phyloP scores from a whole-genome alignment of 1,140 invertebrate species.

The Tenebrio molitor region DNA sequence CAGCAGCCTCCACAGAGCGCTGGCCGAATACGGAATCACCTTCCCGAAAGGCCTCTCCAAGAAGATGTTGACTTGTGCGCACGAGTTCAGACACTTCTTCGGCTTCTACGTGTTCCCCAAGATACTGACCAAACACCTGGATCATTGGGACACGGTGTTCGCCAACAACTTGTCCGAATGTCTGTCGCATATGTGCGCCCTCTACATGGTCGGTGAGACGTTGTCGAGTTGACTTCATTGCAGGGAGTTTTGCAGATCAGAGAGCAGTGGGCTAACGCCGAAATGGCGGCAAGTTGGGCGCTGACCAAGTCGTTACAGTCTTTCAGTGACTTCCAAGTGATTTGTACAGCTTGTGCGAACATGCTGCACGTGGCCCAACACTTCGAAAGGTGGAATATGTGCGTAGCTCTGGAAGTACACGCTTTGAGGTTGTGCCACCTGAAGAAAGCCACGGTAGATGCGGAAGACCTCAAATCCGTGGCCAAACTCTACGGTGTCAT shows the following conservation, averaged over 20 bases:
- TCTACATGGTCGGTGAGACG: conserved; percentile 65
- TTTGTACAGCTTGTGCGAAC: conserved; percentile 70
- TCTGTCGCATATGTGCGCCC: conserved; percentile 66
- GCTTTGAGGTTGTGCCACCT: conserved; percentile 66
- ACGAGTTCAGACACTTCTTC: conserved; percentile 54
- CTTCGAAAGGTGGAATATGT: conserved; percentile 56
- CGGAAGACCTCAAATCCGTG: conserved; percentile 67
- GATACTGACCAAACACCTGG: conserved; percentile 45
- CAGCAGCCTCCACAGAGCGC: conserved; percentile 59
- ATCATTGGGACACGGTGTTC: conserved; percentile 64
- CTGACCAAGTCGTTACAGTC: conserved; percentile 68
- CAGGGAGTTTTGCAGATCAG: conserved; percentile 45
- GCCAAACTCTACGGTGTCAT: conserved; percentile 67
- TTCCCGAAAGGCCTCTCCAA: conserved; percentile 11
- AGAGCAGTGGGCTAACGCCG: conserved; percentile 66
- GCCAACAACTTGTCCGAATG: conserved; percentile 68
- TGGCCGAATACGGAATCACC: conserved; percentile 59
- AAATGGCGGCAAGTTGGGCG: conserved; percentile 71
- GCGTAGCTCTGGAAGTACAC: conserved; percentile 62
- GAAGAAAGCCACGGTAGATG: conserved; percentile 64
- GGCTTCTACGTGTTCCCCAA: conserved; percentile 49
- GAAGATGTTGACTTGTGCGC: conserved; percentile 58
- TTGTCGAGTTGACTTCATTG: not conserved
- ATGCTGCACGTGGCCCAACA: conserved; percentile 65
- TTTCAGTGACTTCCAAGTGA: conserved; percentile 68